phyloP scores from a whole-genome alignment of 2,797 vertebrate species.

The Arnoldichthys spilopterus region DNA sequence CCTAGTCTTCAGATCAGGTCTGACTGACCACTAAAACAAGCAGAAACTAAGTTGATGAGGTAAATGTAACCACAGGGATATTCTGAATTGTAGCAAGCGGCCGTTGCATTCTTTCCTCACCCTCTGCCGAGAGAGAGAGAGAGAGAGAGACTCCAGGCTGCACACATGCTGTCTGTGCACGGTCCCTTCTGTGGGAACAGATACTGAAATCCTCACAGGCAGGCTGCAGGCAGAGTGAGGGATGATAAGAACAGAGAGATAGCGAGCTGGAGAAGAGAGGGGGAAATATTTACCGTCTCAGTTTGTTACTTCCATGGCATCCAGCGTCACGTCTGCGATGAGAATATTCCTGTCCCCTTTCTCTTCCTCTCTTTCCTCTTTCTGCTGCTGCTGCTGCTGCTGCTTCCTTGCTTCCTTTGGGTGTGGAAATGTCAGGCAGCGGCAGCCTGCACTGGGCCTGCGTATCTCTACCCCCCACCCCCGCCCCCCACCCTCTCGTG shows the following conservation, averaged over 20 bases:
- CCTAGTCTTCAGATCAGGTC: background rate
- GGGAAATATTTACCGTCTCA: conserved; percentile 72
- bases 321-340: conserved; percentile 60
- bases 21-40: background rate
- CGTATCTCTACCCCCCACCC: conserved; percentile 47
- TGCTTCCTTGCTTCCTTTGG: conserved; percentile 76
- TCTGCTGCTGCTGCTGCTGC: conserved; percentile 62
- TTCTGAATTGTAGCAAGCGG: background rate
- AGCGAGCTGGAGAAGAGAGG: conserved; percentile 51
- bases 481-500: conserved; percentile 54
- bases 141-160: conserved; percentile 38
- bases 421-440: conserved; percentile 78
- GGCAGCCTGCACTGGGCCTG: conserved; percentile 72
- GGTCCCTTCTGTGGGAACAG: conserved; percentile 44
- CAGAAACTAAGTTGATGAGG: background rate
- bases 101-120: background rate
- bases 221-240: conserved; percentile 25
- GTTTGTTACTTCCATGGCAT: conserved; percentile 70
- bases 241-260: conserved; percentile 25
- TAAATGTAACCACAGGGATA: background rate
- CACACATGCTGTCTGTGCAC: conserved; percentile 24
- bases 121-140: conserved; percentile 28
- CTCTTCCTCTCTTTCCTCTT: conserved; percentile 66
- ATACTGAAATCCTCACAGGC: conserved; percentile 45
- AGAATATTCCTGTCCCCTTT: conserved; percentile 63